phyloP scores from a whole-genome alignment of 2,888 invertebrate genomes.

The Hoplodrina blanda region DNA sequence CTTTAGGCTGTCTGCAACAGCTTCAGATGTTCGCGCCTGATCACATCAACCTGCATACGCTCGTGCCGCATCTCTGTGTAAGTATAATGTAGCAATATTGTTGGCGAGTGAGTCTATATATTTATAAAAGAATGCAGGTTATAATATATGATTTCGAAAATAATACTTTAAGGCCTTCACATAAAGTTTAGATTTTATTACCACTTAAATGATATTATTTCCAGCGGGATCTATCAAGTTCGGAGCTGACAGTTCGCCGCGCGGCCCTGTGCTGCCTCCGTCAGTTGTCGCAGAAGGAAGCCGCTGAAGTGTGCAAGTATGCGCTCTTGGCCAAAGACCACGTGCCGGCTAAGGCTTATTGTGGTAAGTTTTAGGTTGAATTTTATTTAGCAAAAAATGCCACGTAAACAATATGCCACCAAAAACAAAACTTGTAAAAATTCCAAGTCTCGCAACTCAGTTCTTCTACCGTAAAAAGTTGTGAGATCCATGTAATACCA shows the following conservation, averaged over 20 bases:
- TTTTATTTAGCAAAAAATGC: no score
- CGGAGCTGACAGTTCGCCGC: conserved; percentile 97
- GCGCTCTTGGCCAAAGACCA: conserved; percentile 92
- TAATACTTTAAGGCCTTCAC: neutral
- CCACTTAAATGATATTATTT: neutral
- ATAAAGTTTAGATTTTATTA: neutral
- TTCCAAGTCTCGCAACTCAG: no score
- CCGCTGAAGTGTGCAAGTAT: conserved; percentile 98
- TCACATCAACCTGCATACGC: conserved; percentile 97
- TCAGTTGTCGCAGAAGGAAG: conserved; percentile 98
- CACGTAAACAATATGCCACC: no score
- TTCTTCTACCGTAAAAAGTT: no score
- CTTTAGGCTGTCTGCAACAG: conserved; percentile 98
- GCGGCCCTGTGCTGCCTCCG: conserved; percentile 98
- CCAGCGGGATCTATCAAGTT: conserved; percentile 96
- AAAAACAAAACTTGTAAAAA: no score
- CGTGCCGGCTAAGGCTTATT: conserved; percentile 83
- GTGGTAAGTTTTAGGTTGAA: conserved; percentile 72
- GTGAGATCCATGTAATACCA: no score
- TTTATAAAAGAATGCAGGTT: no score
- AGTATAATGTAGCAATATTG: conserved; percentile 79
- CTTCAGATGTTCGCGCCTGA: conserved; percentile 99
- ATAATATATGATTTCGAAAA: neutral
- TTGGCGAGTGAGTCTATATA: no score
- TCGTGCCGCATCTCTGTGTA: conserved; percentile 98